These are phyloP conservation scores for Verasper variegatus DNA, from an alignment of 2,113 vertebrate species.

Conservation along the genomic window DNA sequence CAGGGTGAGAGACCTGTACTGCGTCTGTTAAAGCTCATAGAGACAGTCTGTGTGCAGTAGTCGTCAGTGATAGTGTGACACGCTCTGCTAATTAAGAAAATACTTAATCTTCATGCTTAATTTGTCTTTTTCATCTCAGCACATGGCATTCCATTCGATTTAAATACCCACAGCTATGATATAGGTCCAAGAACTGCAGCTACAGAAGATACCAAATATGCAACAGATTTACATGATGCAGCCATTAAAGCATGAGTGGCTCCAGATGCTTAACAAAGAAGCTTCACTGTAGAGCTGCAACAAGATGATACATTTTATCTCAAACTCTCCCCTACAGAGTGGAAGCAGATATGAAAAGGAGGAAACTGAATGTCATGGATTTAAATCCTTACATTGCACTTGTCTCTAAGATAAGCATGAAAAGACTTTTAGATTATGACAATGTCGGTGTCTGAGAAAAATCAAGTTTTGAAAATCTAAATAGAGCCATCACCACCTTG, in stretches of 20 bases:
- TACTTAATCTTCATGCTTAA: background rate
- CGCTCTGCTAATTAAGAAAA: conserved; percentile 7
- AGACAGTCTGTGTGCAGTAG: background rate
- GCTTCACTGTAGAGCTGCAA: background rate
- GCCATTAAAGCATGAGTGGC: too few species aligned
- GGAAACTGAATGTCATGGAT: background rate
- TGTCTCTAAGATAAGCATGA: background rate
- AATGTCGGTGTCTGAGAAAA: background rate
- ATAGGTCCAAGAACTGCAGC: background rate
- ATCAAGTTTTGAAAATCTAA: background rate
- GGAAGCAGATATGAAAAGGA: background rate
- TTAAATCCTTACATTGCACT: background rate
- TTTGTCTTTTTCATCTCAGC: background rate
- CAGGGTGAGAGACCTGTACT: too few species aligned
- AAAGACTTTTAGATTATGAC: background rate
- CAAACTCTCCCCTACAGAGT: background rate
- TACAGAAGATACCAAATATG: too few species aligned
- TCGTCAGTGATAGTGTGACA: conserved; percentile 8
- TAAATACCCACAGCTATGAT: background rate
- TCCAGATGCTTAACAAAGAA: background rate
- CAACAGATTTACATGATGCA: too few species aligned
- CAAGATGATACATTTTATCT: background rate
- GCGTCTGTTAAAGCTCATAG: too few species aligned
- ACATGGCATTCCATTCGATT: background rate
- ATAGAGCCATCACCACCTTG: background rate